These are phyloP conservation scores for Dioctria rufipes DNA, from an alignment of 2,888 invertebrate genomes.

Conservation along the genomic window DNA sequence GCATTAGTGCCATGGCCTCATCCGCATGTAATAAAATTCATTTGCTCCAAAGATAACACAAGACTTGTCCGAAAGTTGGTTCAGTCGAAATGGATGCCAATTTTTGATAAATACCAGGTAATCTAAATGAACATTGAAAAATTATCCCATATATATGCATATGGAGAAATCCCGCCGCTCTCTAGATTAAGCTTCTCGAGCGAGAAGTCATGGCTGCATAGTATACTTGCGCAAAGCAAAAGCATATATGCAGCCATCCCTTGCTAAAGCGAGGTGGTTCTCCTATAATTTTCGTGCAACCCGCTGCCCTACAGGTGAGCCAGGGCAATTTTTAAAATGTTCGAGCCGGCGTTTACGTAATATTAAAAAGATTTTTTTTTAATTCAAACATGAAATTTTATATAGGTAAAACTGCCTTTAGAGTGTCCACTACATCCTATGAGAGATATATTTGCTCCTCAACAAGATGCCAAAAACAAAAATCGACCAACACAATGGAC, in stretches of 20 bases:
- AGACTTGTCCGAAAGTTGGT: conserved; percentile 89
- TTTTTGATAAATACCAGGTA: conserved; percentile 86
- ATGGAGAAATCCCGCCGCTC: no score
- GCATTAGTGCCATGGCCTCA: conserved; percentile 91
- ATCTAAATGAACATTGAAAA: background rate
- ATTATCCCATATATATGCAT: no score
- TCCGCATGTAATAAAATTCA: conserved; percentile 88
- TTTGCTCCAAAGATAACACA: conserved; percentile 90
- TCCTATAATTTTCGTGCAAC: no score
- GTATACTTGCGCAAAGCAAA: no score
- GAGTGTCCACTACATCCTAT: conserved; percentile 93
- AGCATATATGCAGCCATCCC: no score
- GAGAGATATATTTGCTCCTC: conserved; percentile 89
- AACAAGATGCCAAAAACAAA: conserved; percentile 87
- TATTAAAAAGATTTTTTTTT: background rate
- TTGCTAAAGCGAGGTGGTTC: no score
- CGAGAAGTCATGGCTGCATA: no score
- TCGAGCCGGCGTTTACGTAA: no score
- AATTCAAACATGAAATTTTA: background rate
- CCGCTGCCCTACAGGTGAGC: no score
- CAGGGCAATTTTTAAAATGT: no score
- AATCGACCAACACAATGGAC: conserved; percentile 92
- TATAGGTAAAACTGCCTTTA: conserved; percentile 82
- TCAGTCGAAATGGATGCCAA: conserved; percentile 92
- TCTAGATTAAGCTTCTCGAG: no score